phyloP scores from a whole-genome alignment of 2,797 vertebrate genomes.

The Coccyzus lansbergi region DNA sequence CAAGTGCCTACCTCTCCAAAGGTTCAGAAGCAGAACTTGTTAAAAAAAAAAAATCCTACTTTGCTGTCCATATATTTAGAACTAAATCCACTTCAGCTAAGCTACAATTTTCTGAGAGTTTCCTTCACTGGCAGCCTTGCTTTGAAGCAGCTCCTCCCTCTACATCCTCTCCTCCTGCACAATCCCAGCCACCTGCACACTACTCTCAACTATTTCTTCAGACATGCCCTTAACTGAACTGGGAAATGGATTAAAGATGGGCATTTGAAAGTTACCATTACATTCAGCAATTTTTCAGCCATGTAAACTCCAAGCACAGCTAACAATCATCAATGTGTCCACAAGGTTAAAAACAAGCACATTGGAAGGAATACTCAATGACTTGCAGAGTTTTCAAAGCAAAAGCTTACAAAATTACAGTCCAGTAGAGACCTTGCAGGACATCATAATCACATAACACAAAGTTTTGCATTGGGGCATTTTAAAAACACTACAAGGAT shows the following conservation, averaged over 20 bases:
- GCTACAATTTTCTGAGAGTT: background rate
- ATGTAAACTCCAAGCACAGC: background rate
- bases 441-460: fast-evolving
- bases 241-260: fast-evolving
- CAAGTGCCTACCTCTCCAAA: background rate
- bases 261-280: background rate
- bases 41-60: background rate
- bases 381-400: background rate
- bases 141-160: background rate
- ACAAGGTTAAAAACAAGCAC: background rate
- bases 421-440: background rate
- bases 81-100: background rate
- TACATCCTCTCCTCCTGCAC: background rate
- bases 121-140: background rate
- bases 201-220: background rate
- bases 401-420: background rate
- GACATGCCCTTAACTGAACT: fast-evolving
- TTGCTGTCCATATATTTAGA: background rate
- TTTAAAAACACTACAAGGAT: background rate
- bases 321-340: background rate
- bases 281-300: background rate
- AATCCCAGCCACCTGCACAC: fast-evolving
- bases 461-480: background rate
- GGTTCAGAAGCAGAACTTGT: background rate
- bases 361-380: fast-evolving